These are phyloP conservation scores for Calidris pygmaea DNA, from an alignment of 2,113 vertebrate species.

Conservation along the genomic window DNA sequence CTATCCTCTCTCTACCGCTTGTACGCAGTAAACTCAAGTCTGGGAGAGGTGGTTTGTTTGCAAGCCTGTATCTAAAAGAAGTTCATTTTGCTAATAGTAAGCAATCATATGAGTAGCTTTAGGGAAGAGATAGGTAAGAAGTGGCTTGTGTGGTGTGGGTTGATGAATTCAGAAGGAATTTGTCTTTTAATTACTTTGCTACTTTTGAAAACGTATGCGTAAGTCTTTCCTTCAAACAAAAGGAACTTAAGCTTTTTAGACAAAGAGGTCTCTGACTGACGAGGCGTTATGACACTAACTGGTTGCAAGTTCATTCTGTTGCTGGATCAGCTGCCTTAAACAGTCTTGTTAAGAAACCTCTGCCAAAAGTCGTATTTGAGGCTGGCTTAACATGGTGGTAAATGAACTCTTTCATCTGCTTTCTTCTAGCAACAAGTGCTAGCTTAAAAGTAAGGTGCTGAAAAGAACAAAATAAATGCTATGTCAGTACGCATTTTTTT, in stretches of 20 bases:
- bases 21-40: background rate
- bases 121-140: background rate
- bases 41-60: background rate
- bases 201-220: background rate
- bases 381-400: background rate
- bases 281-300: background rate
- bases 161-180: conserved; percentile 2
- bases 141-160: background rate
- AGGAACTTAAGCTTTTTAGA: conserved; percentile 1
- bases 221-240: conserved; percentile 16
- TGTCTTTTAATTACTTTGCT: conserved; percentile 11
- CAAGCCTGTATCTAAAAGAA: background rate
- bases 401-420: conserved; percentile 38
- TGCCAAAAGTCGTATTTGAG: background rate
- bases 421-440: conserved; percentile 5
- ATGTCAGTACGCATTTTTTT: background rate
- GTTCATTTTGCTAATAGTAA: background rate
- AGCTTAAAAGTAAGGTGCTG: conserved; percentile 5
- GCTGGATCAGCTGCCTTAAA: conserved; percentile 11
- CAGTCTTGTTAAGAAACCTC: background rate
- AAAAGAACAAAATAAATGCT: background rate
- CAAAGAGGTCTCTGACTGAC: conserved; percentile 9
- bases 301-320: conserved; percentile 33
- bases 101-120: background rate
- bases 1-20: background rate